phyloP scores from a whole-genome alignment of 2,888 invertebrate species.

The Xanthorhoe spadicearia region DNA sequence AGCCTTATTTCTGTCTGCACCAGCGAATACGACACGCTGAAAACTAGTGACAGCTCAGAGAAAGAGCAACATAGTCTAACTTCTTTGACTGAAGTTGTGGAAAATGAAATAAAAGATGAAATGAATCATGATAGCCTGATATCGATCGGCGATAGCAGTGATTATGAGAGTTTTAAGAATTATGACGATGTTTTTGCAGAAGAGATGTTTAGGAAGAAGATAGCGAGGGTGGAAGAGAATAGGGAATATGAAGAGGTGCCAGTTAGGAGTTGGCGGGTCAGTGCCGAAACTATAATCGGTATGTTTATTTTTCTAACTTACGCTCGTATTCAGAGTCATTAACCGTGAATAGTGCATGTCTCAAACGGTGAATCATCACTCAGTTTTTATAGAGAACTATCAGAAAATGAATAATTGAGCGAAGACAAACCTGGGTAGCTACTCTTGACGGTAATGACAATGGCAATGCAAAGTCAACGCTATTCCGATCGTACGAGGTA shows the following conservation, averaged over 20 bases:
- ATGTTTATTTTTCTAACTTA: slow-evolving; percentile 43
- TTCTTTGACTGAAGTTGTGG: slow-evolving; percentile 62
- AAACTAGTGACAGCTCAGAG: slow-evolving; percentile 57
- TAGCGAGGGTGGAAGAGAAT: slow-evolving; percentile 65
- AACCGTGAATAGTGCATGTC: too few relatives aligned
- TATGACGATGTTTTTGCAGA: slow-evolving; percentile 75
- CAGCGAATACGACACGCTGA: slow-evolving; percentile 73
- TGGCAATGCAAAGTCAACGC: too few relatives aligned
- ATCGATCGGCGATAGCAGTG: slow-evolving; percentile 89
- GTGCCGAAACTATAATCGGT: slow-evolving; percentile 76
- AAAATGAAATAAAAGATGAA: slow-evolving; percentile 49
- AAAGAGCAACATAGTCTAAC: slow-evolving; percentile 71
- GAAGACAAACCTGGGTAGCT: too few relatives aligned
- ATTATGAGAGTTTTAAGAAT: slow-evolving; percentile 86
- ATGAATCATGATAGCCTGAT: slow-evolving; percentile 80
- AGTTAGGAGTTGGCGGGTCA: slow-evolving; percentile 69
- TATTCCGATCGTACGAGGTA: too few relatives aligned
- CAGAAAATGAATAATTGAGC: too few relatives aligned
- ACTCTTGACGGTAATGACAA: too few relatives aligned
- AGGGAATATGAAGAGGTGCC: slow-evolving; percentile 65
- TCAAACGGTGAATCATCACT: too few relatives aligned
- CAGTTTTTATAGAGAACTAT: too few relatives aligned
- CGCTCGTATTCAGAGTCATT: too few relatives aligned
- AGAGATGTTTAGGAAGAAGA: slow-evolving; percentile 74
- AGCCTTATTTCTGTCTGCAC: slow-evolving; percentile 76